Evolutionary conservation across 2,797 vertebrate genomes (phyloP), one percentile per base, ranked within the genome.

Genomic region (Kryptopterus vitreolus): DNA sequence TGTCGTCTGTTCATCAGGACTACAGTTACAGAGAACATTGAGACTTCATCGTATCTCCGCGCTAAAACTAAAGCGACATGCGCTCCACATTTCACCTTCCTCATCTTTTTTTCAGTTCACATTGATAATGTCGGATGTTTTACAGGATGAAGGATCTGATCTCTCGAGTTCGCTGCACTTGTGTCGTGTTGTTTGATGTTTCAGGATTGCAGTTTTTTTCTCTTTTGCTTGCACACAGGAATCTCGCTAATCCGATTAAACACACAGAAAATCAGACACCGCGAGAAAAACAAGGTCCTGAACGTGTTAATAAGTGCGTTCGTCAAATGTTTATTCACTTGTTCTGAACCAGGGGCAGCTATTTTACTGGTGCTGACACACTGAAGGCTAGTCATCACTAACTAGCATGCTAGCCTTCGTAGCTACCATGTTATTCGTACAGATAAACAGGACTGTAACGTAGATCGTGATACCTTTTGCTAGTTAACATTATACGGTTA

Each of bases 201-300:
- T 78, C 80, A 80, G 70, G 78, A 86, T 82, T 83, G 82, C 87
- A 82, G 63, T 79, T 10, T 72, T n/a, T 70, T 72, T 79, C 77
- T 79, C 68, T 62, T 48, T 79, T 62, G 68, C 68, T 52, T 48
- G 8, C 43, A 61, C 68, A 61, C 26, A 55, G 22, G 43, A 43
- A 26, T 43, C 38, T 43, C 24, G 20, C 62, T 55, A 57, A 72
- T 65, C 43, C 38, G 48, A 18, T 29, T 53, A 33, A 8, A 50
- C 24, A 31, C 63, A 33, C n/a, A 22, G 31, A n/a, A 68, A 68
- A 46, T 18, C 33, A 43, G 11, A n/a, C 4, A 43, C 48, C 48
- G 12, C 16, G n/a, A 12, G 46, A 43, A 35, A 53, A 71, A 72
- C 50, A 55, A 55, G 18, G 8, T 43, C 43, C 43, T 16, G 18